Conservation (phyloP, 1,140 invertebrate genomes). For the Popillia japonica region DNA sequence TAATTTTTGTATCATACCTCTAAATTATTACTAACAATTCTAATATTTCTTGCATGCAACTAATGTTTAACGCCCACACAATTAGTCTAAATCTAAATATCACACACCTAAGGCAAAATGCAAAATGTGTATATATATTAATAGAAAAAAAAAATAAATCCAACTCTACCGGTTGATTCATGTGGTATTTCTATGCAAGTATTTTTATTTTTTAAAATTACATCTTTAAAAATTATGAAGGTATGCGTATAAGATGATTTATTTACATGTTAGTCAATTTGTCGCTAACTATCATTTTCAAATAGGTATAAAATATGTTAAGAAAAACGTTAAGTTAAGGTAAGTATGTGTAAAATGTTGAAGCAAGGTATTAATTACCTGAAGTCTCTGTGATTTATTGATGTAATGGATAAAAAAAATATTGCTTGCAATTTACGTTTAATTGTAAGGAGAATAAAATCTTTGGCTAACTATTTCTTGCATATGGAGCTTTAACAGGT, state of each 20-base stretch:
- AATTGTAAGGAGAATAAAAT: too few species aligned
- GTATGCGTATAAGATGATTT: not conserved
- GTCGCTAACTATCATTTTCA: not conserved
- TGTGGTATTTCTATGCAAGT: slow-evolving; percentile 8
- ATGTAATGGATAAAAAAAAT: too few species aligned
- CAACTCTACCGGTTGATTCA: not conserved
- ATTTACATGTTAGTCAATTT: too few species aligned
- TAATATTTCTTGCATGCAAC: slow-evolving; percentile 20
- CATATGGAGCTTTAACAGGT: too few species aligned
- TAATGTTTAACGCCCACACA: not conserved
- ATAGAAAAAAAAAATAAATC: not conserved
- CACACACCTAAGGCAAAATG: slow-evolving; percentile 19
- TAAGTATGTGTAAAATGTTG: not conserved
- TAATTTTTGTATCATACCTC: not conserved
- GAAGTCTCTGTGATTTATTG: not conserved
- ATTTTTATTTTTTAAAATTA: not conserved
- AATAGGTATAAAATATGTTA: not conserved
- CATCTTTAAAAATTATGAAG: not conserved
- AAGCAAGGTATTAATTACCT: slow-evolving; percentile 6
- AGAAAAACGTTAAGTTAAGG: not conserved
- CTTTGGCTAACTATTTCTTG: too few species aligned
- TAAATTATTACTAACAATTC: slow-evolving; percentile 6
- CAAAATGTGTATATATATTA: slow-evolving; percentile 1
- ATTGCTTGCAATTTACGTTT: too few species aligned
- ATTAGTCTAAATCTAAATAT: not conserved